phyloP scores from a whole-genome alignment of 2,888 invertebrate species.

The Drosophila testacea region DNA sequence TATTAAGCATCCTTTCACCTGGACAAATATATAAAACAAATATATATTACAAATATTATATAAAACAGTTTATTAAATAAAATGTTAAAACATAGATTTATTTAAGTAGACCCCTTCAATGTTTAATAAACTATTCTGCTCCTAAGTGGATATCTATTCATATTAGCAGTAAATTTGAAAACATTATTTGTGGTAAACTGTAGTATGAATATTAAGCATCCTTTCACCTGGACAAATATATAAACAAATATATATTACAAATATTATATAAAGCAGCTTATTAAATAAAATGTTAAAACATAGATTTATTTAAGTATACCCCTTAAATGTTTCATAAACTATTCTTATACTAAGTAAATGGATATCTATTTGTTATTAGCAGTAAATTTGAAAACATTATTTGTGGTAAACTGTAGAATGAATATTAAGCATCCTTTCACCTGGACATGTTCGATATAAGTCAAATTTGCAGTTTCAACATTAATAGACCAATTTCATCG shows the following conservation, averaged over 20 bases:
- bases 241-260: too few relatives aligned
- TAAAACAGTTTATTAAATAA: too few relatives aligned
- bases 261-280: too few relatives aligned
- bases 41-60: too few relatives aligned
- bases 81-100: too few relatives aligned
- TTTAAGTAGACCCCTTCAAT: too few relatives aligned
- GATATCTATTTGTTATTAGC: neutral
- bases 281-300: too few relatives aligned
- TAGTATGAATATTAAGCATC: neutral
- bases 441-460: neutral
- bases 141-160: neutral
- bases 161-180: neutral
- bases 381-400: constrained; percentile 2
- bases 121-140: neutral
- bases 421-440: neutral
- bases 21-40: too few relatives aligned
- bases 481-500: constrained; percentile 45
- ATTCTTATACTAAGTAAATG: neutral
- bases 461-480: constrained; percentile 24
- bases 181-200: constrained; percentile 15
- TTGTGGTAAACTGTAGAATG: constrained; percentile 8
- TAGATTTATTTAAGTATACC: too few relatives aligned
- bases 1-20: constrained; percentile 1
- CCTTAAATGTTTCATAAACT: too few relatives aligned
- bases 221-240: neutral